Base-by-base conservation (phyloP, 2,888 invertebrate genomes). In the Drosophila percnosoma region DNA sequence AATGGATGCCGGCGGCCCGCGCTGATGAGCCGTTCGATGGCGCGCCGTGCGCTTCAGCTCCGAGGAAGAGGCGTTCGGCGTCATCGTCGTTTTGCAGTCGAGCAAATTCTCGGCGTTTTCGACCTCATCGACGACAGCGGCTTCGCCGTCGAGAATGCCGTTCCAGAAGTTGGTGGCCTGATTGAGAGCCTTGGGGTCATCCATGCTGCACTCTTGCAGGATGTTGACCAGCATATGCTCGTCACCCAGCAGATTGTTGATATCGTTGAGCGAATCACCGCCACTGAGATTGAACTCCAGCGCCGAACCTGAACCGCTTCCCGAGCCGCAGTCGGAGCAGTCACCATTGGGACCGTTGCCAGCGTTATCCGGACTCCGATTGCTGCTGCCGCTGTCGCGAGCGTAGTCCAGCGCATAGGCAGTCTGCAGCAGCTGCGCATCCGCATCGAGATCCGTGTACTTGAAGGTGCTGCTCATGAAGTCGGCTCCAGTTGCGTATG, bases 101-200 rank as follows among this genome's bases (percentile, higher is more conserved):
- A 93, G 72, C 36, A 91, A 78, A 21, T 76, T 90, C 5, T 90
- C 92, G 38, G 85, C 82, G n/a, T 75, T 75, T 52, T 91, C 90
- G n/a, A 83, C 90, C 59, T 92, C 91, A 21, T 90, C 91, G 18
- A 88, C 87, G n/a, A 84, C 89, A 2, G 91, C 91, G 29, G 91
- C 91, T 61, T 92, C 92, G 38, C 92, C 93, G 60, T 93, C 93
- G 5, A 93, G 85, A n/a, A 93, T 92, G 62, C 93, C 93, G 70
- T 93, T 93, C 93, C 93, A 93, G 75, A 93, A 93, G 68, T 82
- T 93, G 24, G 93, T 92, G 21, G 92, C 92, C 65, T 93, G 92
- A 80, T 92, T 93, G 21, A 93, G 80, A 8, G 92, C 89, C 72
- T 93, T 93, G 36, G 93, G 90, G 68, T 93, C 93, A 69, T 93